Conservation (phyloP, 1,140 invertebrate genomes). For the Ephestia elutella region DNA sequence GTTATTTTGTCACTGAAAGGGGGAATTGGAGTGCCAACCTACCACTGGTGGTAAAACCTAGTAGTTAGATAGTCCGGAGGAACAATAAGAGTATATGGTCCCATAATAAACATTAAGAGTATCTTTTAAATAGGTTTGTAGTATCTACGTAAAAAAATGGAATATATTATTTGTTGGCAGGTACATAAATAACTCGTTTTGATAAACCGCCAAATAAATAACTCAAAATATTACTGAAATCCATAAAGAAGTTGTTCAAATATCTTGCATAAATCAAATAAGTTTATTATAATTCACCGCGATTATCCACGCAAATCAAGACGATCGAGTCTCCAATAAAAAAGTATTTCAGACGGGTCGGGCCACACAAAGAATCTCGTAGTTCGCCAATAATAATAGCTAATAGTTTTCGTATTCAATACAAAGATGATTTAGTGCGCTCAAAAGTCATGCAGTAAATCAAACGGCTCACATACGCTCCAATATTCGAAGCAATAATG, state of each 20-base stretch:
- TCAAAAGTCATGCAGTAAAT: conserved; percentile 67
- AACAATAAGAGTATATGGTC: too few relatives aligned
- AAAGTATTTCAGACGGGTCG: conserved; percentile 29
- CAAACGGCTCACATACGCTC: conserved; percentile 45
- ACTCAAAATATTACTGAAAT: conserved; percentile 6
- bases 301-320: conserved; percentile 39
- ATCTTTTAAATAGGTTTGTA: too few relatives aligned
- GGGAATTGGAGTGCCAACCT: too few relatives aligned
- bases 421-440: conserved; percentile 65
- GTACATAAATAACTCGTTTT: neutral
- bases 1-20: too few relatives aligned
- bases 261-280: conserved; percentile 6
- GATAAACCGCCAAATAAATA: conserved; percentile 7
- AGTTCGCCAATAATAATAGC: conserved; percentile 65
- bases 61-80: too few relatives aligned
- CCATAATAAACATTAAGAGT: too few relatives aligned
- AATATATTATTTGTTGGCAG: too few relatives aligned
- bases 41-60: too few relatives aligned
- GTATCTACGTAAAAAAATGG: too few relatives aligned
- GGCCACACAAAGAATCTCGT: conserved; percentile 46
- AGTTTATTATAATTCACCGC: conserved; percentile 13
- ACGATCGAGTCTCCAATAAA: conserved; percentile 38
- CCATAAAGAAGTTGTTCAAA: neutral
- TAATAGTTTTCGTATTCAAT: conserved; percentile 68
- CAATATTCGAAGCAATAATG: conserved; percentile 43